phyloP scores from a whole-genome alignment of 2,113 vertebrate species.

The Hippocampus mohnikei region DNA sequence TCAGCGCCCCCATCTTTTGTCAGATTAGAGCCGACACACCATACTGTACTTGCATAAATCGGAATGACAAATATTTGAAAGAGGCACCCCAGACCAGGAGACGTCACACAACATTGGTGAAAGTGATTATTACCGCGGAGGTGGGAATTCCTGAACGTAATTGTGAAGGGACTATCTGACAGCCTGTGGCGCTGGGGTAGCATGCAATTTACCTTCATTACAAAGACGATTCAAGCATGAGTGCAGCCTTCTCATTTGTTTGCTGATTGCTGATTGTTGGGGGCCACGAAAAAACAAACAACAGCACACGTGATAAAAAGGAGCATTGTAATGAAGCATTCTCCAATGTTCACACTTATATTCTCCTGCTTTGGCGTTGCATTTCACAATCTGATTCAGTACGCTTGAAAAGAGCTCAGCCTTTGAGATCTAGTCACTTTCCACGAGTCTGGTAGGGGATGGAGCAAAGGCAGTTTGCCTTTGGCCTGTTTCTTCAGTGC shows the following conservation, averaged over 20 bases:
- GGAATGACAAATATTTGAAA: conserved; percentile 8
- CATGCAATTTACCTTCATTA: conserved; percentile 33
- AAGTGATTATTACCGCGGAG: conserved; percentile 15
- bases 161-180: conserved; percentile 24
- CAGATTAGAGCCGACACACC: conserved; percentile 10
- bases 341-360: conserved; percentile 48
- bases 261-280: conserved; percentile 24
- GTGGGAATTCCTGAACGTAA: conserved; percentile 27
- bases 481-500: conserved; percentile 39
- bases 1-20: conserved; percentile 15
- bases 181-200: conserved; percentile 7
- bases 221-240: conserved; percentile 37
- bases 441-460: neutral
- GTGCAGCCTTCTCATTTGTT: conserved; percentile 30
- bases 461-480: neutral
- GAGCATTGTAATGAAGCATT: conserved; percentile 39
- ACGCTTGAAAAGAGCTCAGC: conserved; percentile 51
- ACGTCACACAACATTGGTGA: conserved; percentile 2
- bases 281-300: conserved; percentile 30
- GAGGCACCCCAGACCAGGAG: conserved; percentile 12
- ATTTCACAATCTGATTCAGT: conserved; percentile 47
- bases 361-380: conserved; percentile 40
- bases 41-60: conserved; percentile 5
- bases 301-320: conserved; percentile 17
- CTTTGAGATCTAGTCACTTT: conserved; percentile 28